A percentile compares a stretch with the other conserved stretches of the same genome.
These are phyloP conservation scores for Drosophila antonietae DNA, from an alignment of 2,888 invertebrate species.

Conservation along the genomic window DNA sequence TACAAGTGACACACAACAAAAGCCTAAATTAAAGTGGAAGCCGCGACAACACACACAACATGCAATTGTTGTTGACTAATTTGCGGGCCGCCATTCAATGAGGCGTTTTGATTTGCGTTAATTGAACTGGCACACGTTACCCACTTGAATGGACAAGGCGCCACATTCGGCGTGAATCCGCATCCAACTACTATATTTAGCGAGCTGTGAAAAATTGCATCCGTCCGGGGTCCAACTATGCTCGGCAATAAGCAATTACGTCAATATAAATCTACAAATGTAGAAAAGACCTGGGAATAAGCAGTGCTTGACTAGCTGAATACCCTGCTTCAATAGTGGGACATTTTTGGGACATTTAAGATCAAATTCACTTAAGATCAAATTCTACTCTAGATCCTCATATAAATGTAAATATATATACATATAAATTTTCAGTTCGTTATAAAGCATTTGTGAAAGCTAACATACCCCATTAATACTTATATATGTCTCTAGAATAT, in stretches of 20 bases:
- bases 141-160: slow-evolving; percentile 32
- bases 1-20: slow-evolving; percentile 27
- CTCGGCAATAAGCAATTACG: slow-evolving; percentile 11
- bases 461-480: not conserved
- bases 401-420: not conserved
- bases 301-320: not conserved
- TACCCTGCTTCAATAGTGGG: not conserved
- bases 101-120: slow-evolving; percentile 62
- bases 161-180: slow-evolving; percentile 13
- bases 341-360: not conserved
- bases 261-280: slow-evolving; percentile 4
- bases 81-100: slow-evolving; percentile 49
- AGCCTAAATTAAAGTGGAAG: slow-evolving; percentile 45
- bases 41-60: slow-evolving; percentile 32
- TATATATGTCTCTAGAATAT: not conserved
- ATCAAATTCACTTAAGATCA: not conserved
- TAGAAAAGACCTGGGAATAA: not conserved
- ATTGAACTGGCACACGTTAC: slow-evolving; percentile 66
- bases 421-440: not conserved
- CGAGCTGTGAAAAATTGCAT: slow-evolving; percentile 42
- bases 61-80: slow-evolving; percentile 42
- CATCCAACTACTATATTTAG: slow-evolving; percentile 28
- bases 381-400: not conserved
- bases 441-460: too few relatives aligned
- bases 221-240: slow-evolving; percentile 21